Percentiles rank a stretch among this genome's conserved stretches.
Conservation (phyloP, 1,140 invertebrate species). For the Solenopsis invicta region DNA sequence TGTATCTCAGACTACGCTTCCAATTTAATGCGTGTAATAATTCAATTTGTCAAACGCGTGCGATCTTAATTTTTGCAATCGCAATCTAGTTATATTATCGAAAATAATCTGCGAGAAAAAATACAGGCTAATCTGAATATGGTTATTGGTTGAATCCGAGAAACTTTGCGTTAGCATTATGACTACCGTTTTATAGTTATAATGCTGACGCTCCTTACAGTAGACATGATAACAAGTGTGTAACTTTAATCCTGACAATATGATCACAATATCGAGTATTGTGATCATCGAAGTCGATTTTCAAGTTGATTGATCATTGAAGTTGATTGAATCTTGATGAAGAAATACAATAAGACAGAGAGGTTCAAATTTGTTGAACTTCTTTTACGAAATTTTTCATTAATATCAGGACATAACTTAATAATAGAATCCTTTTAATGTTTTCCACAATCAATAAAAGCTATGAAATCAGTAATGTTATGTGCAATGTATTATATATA, state of each 20-base stretch:
- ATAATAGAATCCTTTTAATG: neutral
- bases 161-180: neutral
- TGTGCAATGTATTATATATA: neutral
- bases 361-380: neutral
- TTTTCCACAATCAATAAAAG: neutral
- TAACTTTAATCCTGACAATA: constrained; percentile 2
- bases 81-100: constrained; percentile 31
- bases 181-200: neutral
- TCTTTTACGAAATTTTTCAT: neutral
- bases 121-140: neutral
- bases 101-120: neutral
- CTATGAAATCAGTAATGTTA: neutral
- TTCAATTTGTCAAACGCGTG: constrained; percentile 43
- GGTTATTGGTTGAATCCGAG: neutral
- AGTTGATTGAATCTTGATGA: constrained; percentile 2
- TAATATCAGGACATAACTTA: neutral
- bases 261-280: neutral
- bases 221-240: neutral
- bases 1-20: constrained; percentile 49
- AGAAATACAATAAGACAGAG: neutral
- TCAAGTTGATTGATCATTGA: neutral
- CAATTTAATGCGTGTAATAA: constrained; percentile 48
- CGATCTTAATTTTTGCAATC: constrained; percentile 63
- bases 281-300: neutral
- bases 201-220: neutral